Evolutionary conservation across 2,797 vertebrate species (phyloP).

Genomic region (Lepus oiostolus): DNA sequence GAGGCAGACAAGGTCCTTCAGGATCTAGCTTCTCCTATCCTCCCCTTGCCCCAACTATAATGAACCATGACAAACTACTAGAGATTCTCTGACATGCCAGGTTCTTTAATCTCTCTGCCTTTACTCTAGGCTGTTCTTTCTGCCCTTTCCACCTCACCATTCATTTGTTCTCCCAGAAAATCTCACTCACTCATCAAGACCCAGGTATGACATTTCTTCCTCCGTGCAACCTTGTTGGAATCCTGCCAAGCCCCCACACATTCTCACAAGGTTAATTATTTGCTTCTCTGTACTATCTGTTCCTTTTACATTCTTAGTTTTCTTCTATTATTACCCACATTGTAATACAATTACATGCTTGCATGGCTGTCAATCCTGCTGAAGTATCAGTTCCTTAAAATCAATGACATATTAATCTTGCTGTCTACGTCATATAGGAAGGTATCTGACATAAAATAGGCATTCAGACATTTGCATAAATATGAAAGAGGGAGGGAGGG

Average conservation of each 20-base stretch:
- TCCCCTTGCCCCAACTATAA: background rate
- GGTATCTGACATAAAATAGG: background rate
- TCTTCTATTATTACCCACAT: background rate
- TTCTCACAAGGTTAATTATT: background rate
- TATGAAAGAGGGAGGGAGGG: background rate
- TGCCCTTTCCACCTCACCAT: background rate
- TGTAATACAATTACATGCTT: slow-evolving; percentile 33
- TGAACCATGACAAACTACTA: background rate
- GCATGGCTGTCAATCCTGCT: slow-evolving; percentile 18
- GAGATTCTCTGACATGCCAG: background rate
- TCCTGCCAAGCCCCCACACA: background rate
- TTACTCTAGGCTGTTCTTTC: background rate
- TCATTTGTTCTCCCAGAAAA: slow-evolving; percentile 44
- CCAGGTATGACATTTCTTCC: background rate
- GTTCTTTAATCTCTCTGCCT: slow-evolving; percentile 21
- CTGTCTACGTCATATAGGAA: background rate
- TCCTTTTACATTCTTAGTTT: slow-evolving; percentile 33
- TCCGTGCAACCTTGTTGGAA: slow-evolving; percentile 32
- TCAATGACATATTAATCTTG: slow-evolving; percentile 16
- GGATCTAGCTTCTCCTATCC: background rate
- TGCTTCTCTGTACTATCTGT: background rate
- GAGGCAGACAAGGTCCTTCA: background rate
- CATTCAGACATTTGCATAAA: slow-evolving; percentile 35
- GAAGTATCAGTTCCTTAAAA: slow-evolving; percentile 32
- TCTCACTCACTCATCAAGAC: background rate